These are phyloP conservation scores for Yponomeuta evonymella DNA, from an alignment of 2,888 invertebrate species.

Conservation along the genomic window DNA sequence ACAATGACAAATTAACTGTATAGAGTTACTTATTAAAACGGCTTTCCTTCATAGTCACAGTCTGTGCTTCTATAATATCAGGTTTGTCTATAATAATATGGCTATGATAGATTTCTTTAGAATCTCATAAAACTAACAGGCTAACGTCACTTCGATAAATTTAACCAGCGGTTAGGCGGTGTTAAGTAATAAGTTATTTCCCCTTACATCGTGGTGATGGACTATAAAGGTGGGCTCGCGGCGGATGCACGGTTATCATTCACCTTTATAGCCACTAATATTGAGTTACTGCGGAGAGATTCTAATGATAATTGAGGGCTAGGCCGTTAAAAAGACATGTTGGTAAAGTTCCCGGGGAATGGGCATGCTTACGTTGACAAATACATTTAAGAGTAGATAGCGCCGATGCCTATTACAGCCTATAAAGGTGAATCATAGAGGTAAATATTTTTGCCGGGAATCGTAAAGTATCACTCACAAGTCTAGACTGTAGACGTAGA, in stretches of 20 bases:
- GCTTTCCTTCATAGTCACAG: no score
- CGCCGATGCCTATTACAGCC: background rate
- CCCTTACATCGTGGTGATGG: constrained; percentile 41
- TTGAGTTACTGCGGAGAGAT: constrained; percentile 59
- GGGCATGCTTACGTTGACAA: constrained; percentile 10
- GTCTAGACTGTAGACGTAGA: no score
- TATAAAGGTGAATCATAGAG: no score
- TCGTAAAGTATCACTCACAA: no score
- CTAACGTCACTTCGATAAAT: background rate
- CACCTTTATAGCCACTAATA: constrained; percentile 71
- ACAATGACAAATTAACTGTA: no score
- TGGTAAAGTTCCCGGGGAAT: constrained; percentile 44
- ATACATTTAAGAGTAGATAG: background rate
- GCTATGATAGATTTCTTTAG: no score
- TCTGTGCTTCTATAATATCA: no score
- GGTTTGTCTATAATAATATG: no score
- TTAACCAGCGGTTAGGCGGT: background rate
- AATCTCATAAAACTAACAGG: no score
- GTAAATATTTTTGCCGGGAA: no score
- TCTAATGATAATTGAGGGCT: constrained; percentile 67
- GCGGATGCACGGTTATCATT: constrained; percentile 57
- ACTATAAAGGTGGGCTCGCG: constrained; percentile 40
- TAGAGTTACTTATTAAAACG: no score
- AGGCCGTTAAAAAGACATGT: constrained; percentile 62
- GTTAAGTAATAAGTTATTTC: constrained; percentile 41